Percentiles rank a stretch among this genome's conserved stretches.
phyloP scores from a whole-genome alignment of 2,797 vertebrate genomes.

The Geotrypetes seraphini region DNA sequence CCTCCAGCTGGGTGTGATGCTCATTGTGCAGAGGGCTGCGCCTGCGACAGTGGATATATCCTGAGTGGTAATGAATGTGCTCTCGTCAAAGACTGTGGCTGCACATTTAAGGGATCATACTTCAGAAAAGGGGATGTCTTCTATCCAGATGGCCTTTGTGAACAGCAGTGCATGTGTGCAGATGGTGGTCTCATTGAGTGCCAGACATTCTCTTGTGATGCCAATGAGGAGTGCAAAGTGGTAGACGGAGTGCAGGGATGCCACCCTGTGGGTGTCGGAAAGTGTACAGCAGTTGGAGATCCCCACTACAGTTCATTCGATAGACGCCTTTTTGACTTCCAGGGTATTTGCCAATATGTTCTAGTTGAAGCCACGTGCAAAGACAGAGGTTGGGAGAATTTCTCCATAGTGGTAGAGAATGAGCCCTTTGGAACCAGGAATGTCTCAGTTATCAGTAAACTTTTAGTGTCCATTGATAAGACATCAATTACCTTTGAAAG shows the following conservation, averaged over 20 bases:
- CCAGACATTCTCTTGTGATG: slow-evolving; percentile 32
- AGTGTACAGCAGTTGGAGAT: slow-evolving; percentile 63
- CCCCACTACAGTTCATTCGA: slow-evolving; percentile 72
- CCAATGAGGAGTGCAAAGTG: slow-evolving; percentile 45
- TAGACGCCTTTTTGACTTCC: slow-evolving; percentile 44
- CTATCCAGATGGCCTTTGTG: not conserved
- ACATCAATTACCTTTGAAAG: not conserved
- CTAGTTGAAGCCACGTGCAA: slow-evolving; percentile 22
- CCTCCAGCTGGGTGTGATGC: slow-evolving; percentile 23
- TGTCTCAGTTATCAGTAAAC: slow-evolving; percentile 38
- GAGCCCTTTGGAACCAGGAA: slow-evolving; percentile 20
- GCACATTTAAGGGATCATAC: slow-evolving; percentile 43
- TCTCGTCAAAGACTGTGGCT: slow-evolving; percentile 60
- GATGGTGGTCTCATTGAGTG: slow-evolving; percentile 36
- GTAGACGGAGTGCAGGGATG: slow-evolving; percentile 53
- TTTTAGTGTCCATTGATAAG: not conserved
- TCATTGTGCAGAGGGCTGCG: slow-evolving; percentile 55
- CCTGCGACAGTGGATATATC: slow-evolving; percentile 56
- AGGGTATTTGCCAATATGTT: slow-evolving; percentile 61
- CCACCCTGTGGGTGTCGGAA: slow-evolving; percentile 37
- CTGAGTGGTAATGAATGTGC: slow-evolving; percentile 56
- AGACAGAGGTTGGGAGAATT: slow-evolving; percentile 19
- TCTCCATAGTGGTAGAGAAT: slow-evolving; percentile 48
- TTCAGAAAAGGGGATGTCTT: slow-evolving; percentile 17
- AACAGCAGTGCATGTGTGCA: slow-evolving; percentile 43